Evolutionary conservation across 2,888 invertebrate genomes (phyloP).

Genomic region (Alviniconcha strummeri): DNA sequence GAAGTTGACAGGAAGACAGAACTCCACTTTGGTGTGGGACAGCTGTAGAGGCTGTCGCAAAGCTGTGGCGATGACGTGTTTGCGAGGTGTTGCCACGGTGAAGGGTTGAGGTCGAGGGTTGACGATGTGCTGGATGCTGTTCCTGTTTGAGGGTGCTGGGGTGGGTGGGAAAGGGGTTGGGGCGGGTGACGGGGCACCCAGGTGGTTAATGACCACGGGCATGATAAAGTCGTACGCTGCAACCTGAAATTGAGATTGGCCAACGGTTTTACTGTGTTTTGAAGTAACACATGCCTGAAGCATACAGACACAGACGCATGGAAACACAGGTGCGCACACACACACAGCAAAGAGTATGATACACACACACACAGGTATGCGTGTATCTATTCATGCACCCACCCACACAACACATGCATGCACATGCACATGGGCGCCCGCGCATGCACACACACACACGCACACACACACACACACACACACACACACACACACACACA

Average conservation of each 20-base stretch:
- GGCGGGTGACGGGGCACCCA: constrained; percentile 64
- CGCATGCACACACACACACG: neutral
- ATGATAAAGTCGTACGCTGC: constrained; percentile 73
- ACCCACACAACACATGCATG: neutral
- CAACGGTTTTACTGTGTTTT: no score
- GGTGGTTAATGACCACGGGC: constrained; percentile 70
- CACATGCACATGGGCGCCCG: neutral
- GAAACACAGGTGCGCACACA: no score
- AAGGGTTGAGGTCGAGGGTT: constrained; percentile 64
- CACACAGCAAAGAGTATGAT: no score
- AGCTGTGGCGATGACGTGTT: constrained; percentile 71
- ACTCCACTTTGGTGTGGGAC: constrained; percentile 65
- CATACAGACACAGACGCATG: neutral
- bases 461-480: neutral
- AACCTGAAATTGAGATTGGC: constrained; percentile 58
- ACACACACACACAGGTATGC: neutral
- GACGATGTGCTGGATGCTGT: constrained; percentile 66
- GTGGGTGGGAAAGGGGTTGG: constrained; percentile 63
- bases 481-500: neutral
- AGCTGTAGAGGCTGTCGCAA: constrained; percentile 70
- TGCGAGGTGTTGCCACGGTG: constrained; percentile 65
- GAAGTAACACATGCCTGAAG: neutral
- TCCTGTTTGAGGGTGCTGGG: constrained; percentile 64
- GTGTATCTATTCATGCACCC: no score
- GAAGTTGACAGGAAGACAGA: constrained; percentile 62